These are phyloP conservation scores for Belgica antarctica DNA, from an alignment of 2,888 invertebrate genomes.

Conservation along the genomic window DNA sequence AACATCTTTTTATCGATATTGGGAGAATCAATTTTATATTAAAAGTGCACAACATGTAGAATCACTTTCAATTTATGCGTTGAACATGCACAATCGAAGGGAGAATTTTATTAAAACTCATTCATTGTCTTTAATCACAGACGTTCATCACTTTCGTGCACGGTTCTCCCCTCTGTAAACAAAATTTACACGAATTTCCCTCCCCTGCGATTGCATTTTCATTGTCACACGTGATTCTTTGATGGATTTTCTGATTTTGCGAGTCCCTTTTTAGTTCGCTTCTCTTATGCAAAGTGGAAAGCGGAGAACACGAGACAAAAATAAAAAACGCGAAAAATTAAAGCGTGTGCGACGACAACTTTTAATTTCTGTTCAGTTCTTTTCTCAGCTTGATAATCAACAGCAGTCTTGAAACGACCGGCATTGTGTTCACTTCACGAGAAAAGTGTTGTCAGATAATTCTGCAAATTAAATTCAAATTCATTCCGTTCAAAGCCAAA, in stretches of 20 bases:
- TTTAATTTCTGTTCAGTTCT: conserved; percentile 6
- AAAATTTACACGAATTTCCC: not conserved
- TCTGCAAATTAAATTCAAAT: too few relatives aligned
- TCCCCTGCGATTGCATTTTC: not conserved
- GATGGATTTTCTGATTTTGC: not conserved
- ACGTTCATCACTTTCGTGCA: conserved; percentile 10
- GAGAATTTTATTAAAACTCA: conserved; percentile 18
- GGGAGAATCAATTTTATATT: not conserved
- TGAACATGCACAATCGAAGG: not conserved
- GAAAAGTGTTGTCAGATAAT: too few relatives aligned
- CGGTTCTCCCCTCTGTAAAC: not conserved
- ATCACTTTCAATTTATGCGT: not conserved
- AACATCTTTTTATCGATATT: not conserved
- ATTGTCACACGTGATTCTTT: conserved; percentile 10
- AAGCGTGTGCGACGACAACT: conserved; percentile 6
- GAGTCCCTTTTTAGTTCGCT: not conserved
- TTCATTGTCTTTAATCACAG: conserved; percentile 22
- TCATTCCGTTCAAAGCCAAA: too few relatives aligned
- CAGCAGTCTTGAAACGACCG: conserved; percentile 19
- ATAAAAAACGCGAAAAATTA: conserved; percentile 6
- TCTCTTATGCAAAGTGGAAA: not conserved
- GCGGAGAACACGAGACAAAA: conserved; percentile 11
- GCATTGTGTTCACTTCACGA: conserved; percentile 2
- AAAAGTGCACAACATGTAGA: conserved; percentile 3
- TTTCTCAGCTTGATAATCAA: not conserved